phyloP scores from a whole-genome alignment of 2,113 vertebrate species.

The Melospiza melodia region DNA sequence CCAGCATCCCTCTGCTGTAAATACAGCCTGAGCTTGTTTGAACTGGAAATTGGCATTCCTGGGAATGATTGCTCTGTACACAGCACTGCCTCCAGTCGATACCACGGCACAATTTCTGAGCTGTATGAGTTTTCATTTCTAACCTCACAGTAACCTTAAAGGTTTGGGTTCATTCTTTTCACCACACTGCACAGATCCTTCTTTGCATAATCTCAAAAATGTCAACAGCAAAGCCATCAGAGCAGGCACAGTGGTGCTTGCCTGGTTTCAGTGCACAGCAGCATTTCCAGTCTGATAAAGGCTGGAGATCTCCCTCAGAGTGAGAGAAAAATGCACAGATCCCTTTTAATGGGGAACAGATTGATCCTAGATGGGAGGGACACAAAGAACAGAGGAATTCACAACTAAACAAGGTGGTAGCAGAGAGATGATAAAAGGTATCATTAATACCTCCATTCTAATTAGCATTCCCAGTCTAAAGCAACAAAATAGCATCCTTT shows the following conservation, averaged over 20 bases:
- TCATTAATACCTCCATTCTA: background rate
- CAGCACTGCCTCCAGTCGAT: background rate
- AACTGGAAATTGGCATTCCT: conserved; percentile 27
- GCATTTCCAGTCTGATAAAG: background rate
- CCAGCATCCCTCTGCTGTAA: background rate
- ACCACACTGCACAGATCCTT: background rate
- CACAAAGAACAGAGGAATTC: background rate
- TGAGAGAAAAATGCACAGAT: background rate
- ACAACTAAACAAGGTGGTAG: background rate
- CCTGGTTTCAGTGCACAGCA: background rate
- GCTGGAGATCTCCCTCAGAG: background rate
- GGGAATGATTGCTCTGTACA: background rate
- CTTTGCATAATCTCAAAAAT: background rate
- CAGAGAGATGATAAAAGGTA: background rate
- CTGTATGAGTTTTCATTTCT: background rate
- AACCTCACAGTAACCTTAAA: background rate
- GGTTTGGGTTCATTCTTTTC: background rate
- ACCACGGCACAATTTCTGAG: background rate
- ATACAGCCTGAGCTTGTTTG: conserved; percentile 15
- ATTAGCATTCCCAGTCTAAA: background rate
- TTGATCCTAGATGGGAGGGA: background rate
- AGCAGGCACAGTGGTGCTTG: background rate
- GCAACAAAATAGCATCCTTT: background rate
- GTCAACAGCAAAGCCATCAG: background rate
- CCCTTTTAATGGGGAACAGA: background rate